phyloP scores from a whole-genome alignment of 2,113 vertebrate genomes.

The Empidonax alnorum region DNA sequence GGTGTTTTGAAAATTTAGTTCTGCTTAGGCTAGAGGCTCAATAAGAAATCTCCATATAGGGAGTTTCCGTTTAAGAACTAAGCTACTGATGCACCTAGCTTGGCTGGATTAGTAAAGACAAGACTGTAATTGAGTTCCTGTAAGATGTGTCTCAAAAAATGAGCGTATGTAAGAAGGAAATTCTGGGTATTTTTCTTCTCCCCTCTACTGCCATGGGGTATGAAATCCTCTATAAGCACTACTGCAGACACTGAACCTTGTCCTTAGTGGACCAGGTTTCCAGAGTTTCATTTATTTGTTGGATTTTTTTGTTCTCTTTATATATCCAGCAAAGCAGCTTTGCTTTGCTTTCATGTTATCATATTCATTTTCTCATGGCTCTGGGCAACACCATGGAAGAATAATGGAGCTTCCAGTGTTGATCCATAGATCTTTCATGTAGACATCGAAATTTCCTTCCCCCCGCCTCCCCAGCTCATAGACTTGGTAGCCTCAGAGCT shows the following conservation, averaged over 20 bases:
- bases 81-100: background rate
- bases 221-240: background rate
- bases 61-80: background rate
- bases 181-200: background rate
- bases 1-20: background rate
- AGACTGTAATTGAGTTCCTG: background rate
- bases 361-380: background rate
- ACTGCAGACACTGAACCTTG: background rate
- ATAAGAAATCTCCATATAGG: background rate
- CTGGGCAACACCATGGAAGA: background rate
- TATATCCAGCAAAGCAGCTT: background rate
- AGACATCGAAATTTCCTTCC: background rate
- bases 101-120: background rate
- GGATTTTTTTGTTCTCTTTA: background rate
- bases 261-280: background rate
- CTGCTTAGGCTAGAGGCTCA: background rate
- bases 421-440: background rate
- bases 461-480: background rate
- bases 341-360: background rate
- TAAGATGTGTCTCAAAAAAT: background rate
- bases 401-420: background rate
- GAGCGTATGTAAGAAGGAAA: background rate
- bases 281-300: background rate
- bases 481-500: background rate
- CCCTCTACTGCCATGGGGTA: background rate